Conservation (phyloP, 2,888 invertebrate species). For the Podabrus alpinus region DNA sequence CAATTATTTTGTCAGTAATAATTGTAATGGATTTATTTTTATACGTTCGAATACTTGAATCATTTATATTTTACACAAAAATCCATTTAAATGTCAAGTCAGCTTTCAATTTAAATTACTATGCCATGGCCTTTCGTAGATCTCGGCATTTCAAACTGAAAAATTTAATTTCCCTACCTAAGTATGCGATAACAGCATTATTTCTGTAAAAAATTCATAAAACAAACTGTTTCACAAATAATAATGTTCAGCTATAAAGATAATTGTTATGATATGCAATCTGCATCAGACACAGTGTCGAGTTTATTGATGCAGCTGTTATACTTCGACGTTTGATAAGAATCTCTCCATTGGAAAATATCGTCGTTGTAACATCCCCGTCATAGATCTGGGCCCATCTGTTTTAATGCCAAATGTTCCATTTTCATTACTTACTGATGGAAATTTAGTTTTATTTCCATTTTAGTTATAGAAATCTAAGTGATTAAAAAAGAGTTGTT, state of each 20-base stretch:
- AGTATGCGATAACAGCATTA: background rate
- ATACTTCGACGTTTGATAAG: background rate
- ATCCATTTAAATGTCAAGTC: background rate
- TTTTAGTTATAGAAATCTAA: background rate
- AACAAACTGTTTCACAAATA: background rate
- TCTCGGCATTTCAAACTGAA: background rate
- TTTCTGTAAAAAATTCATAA: background rate
- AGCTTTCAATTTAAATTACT: background rate
- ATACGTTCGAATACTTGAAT: background rate
- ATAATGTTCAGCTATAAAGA: background rate
- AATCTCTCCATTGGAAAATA: background rate
- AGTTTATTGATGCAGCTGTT: background rate
- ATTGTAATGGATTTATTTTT: background rate
- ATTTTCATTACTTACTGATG: background rate
- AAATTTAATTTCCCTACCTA: background rate
- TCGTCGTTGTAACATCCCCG: background rate
- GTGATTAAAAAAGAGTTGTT: background rate
- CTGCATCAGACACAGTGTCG: background rate
- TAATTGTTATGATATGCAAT: background rate
- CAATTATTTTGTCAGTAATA: background rate
- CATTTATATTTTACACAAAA: background rate
- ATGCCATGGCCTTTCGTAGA: background rate
- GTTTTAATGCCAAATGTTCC: background rate
- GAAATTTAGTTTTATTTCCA: background rate
- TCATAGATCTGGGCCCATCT: background rate